These are phyloP conservation scores for Sternarchorhynchus goeldii DNA, from an alignment of 2,797 vertebrate genomes.

Conservation along the genomic window DNA sequence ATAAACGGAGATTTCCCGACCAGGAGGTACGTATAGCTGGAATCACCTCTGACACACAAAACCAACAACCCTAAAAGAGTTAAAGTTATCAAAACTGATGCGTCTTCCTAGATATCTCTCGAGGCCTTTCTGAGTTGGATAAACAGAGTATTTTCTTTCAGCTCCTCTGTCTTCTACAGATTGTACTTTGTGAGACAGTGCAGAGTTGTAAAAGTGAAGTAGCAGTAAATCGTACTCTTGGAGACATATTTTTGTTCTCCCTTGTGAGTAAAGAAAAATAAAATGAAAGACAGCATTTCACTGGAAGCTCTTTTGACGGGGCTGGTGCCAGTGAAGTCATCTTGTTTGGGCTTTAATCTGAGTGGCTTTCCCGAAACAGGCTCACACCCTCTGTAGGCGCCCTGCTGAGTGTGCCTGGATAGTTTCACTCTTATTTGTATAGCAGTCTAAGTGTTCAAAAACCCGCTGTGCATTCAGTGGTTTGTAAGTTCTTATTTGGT, in stretches of 20 bases:
- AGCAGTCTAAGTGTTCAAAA: not conserved
- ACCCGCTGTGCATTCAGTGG: not conserved
- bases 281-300: conserved; percentile 22
- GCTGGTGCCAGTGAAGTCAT: not conserved
- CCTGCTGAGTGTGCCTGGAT: not conserved
- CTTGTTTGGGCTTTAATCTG: conserved; percentile 35
- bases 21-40: too few species aligned
- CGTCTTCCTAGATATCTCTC: too few species aligned
- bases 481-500: not conserved
- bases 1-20: too few species aligned
- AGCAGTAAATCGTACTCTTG: conserved; percentile 9
- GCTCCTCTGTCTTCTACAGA: not conserved
- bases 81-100: too few species aligned
- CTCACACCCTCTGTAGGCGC: conserved; percentile 9
- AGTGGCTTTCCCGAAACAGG: conserved; percentile 20
- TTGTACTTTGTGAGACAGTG: conserved; percentile 12
- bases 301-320: conserved; percentile 21
- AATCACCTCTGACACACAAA: too few species aligned
- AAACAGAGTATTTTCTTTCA: conserved; percentile 1
- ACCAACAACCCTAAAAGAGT: too few species aligned
- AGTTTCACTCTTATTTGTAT: not conserved
- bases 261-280: not conserved
- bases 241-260: conserved; percentile 24
- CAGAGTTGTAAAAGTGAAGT: conserved; percentile 1
- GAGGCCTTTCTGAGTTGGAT: not conserved